Base-by-base conservation (phyloP, 2,797 vertebrate genomes). In the Chaenodraco wilsoni region DNA sequence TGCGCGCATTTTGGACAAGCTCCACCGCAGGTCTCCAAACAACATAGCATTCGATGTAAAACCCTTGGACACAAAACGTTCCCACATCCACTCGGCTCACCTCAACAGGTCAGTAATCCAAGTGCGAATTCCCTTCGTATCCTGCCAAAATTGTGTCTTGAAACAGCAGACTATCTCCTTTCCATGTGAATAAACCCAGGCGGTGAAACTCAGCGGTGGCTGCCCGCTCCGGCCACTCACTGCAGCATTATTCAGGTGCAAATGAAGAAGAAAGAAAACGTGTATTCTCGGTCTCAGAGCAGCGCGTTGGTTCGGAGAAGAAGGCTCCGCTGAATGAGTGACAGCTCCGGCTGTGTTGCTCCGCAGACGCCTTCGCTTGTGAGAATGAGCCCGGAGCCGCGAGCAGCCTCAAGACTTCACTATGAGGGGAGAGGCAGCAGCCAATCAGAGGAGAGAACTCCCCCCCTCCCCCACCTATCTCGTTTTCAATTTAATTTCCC, bases 361-460 rank as follows among this genome's bases (percentile, higher is more conserved):
- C 17, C 59, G 0, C 55, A 14, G 45, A 52, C 8, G 70, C 59
- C n/a, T 21, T 37, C 64, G 41, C 46, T 33, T 2, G 55, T 31
- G 41, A 54, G 40, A 77, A 1, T 79, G 83, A 63, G 83, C 69
- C 43, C n/a, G 40, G 27, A 82, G 71, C 70, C 1, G 55, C 31
- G 69, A 45, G 0, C 55, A 48, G 79, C 49, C 65, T 60, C 10
- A 43, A 62, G 56, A 76, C 78, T 61, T 46, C 5, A 65, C 2
- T 23, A 61, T 19, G 70, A 69, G 56, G 49, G 48, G 59, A 27
- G 69, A 73, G 23, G n/a, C 51, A 6, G 56, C 80, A 81, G 74
- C 94, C 94, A 95, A 95, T 94, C 92, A 90, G 31, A 79, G 82
- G 0, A 13, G 27, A 75, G 82, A 2, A 12, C 37, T 1, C 17